Evolutionary conservation across 1,140 invertebrate genomes (phyloP).

Genomic region (Apis laboriosa): DNA sequence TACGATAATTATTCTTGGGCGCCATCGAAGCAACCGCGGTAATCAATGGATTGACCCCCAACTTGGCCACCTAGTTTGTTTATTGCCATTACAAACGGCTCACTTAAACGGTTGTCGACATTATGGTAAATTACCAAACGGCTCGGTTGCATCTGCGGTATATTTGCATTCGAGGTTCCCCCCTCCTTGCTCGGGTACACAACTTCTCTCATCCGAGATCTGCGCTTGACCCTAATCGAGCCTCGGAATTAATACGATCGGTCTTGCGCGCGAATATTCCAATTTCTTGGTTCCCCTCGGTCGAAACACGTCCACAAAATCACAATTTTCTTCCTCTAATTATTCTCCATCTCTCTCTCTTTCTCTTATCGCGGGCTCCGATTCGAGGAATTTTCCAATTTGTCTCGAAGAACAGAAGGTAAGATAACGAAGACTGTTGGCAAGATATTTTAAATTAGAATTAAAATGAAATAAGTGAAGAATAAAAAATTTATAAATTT

Average conservation of each 20-base stretch:
- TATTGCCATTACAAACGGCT: slow-evolving; percentile 34
- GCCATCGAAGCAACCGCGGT: neutral
- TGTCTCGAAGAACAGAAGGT: too few relatives aligned
- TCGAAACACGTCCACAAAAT: neutral
- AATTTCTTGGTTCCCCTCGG: neutral
- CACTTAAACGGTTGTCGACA: slow-evolving; percentile 52
- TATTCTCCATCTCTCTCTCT: neutral
- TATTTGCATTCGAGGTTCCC: slow-evolving; percentile 58
- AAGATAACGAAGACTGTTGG: too few relatives aligned
- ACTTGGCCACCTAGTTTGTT: neutral
- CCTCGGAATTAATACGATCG: slow-evolving; percentile 48
- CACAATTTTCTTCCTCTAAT: slow-evolving; percentile 23
- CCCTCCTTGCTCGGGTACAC: slow-evolving; percentile 25
- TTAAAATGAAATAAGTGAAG: too few relatives aligned
- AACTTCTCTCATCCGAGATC: slow-evolving; percentile 52
- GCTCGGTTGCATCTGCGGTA: slow-evolving; percentile 50
- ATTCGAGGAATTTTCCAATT: neutral
- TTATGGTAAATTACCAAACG: slow-evolving; percentile 54
- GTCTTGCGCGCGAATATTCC: slow-evolving; percentile 31
- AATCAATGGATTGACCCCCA: slow-evolving; percentile 29
- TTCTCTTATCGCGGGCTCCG: too few relatives aligned
- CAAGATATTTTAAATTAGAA: too few relatives aligned
- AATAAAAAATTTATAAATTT: too few relatives aligned
- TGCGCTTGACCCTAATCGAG: slow-evolving; percentile 63
- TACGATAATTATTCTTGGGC: slow-evolving; percentile 31